Base-by-base conservation (phyloP, 2,888 invertebrate genomes). In the Pachymerium ferrugineum region DNA sequence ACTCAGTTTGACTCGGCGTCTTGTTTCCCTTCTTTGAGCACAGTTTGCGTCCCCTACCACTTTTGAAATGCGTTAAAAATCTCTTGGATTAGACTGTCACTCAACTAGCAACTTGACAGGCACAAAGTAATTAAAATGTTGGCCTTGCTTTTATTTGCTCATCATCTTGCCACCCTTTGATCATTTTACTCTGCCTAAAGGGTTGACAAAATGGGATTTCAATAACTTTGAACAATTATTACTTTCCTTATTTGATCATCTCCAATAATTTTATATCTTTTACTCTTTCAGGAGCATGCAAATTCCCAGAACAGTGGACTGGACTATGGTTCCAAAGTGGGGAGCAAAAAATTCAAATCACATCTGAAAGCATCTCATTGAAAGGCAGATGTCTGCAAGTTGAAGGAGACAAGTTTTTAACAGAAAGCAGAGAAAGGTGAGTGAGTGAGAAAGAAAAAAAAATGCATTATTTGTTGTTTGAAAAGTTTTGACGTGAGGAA, bases 271-370 rank as follows among this genome's bases (percentile, higher is more conserved):
- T 70, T 33, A 16, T 72, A 16, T 33, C 35, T 14, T 38, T 38
- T 28, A 25, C 2, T 42, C 14, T 28, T 47, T 30, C 30, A 74
- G 75, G 71, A 31, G 70, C 72, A 29, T 93, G 93, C 85, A 87
- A 87, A 79, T 93, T 93, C 85, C 93, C 93, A 78, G 85, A 87
- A 78, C 87, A 89, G 78, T 93, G 93, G 93, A 89, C 92, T 82
- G 93, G 93, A 78, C 89, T 89, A 78, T 93, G 93, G 90, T 91
- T 90, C 84, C 90, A 89, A 81, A 88, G 89, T 3, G 90, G 90
- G 3, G 86, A 85, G 76, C 86, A 84, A 3, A 91, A 91, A 83
- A 89, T 92, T 73, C 86, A 89, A 80, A 92, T 93, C 81, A 90
- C 92, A 80, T 90, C 76, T 29, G 87, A 87, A 0, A 87, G 87